Evolutionary conservation across 2,797 vertebrate species (phyloP).

Genomic region (Rousettus madagascariensis): DNA sequence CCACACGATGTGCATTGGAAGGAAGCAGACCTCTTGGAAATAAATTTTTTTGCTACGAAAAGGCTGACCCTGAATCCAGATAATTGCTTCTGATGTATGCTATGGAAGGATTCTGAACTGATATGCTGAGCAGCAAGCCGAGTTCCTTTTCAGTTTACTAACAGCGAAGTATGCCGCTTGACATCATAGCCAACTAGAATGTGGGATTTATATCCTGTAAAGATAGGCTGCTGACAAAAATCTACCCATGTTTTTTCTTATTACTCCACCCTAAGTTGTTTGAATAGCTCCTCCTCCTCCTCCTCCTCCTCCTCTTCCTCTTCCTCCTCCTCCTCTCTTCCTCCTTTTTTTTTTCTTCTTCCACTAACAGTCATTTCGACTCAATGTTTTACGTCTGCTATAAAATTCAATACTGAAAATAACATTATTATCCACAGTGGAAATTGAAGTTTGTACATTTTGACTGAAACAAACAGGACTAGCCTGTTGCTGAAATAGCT

Average conservation of each 20-base stretch:
- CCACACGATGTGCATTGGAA: not conserved
- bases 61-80: not conserved
- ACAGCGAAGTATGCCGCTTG: not conserved
- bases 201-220: not conserved
- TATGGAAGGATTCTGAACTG: not conserved
- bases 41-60: not conserved
- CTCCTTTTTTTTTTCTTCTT: too few species aligned
- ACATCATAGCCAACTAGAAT: not conserved
- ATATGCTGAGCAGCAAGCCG: not conserved
- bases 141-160: not conserved
- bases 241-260: not conserved
- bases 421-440: not conserved
- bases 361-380: not conserved
- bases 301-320: not conserved
- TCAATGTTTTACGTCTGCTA: not conserved
- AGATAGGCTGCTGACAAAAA: not conserved
- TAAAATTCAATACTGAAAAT: not conserved
- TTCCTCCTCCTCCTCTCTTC: not conserved
- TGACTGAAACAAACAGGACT: not conserved
- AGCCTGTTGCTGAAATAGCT: not conserved
- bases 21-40: not conserved
- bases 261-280: not conserved
- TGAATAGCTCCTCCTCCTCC: not conserved
- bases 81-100: not conserved
- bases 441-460: not conserved